phyloP scores from a whole-genome alignment of 2,888 invertebrate genomes.

The Ferrisia virgata region DNA sequence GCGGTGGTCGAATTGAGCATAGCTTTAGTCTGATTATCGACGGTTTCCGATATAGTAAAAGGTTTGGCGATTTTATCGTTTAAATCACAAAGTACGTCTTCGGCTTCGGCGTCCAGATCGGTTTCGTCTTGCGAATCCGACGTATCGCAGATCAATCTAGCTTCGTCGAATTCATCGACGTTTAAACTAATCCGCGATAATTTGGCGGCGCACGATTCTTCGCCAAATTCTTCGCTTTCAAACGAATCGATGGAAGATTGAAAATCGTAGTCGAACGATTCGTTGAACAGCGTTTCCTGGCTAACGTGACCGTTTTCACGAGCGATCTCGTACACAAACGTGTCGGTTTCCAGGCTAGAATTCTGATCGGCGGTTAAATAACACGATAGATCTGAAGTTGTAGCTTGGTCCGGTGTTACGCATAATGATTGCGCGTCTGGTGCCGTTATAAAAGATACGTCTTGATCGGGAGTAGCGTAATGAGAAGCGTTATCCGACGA shows the following conservation, averaged over 20 bases:
- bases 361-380: slow-evolving; percentile 37
- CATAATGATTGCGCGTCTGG: slow-evolving; percentile 11
- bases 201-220: not conserved
- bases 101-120: not conserved
- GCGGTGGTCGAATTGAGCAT: not conserved
- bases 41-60: not conserved
- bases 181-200: not conserved
- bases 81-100: not conserved
- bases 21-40: not conserved
- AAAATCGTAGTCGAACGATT: slow-evolving; percentile 23
- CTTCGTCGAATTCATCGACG: not conserved
- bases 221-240: slow-evolving; percentile 5
- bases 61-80: slow-evolving; percentile 15
- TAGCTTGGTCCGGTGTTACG: not conserved
- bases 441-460: slow-evolving; percentile 26
- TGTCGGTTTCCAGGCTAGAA: slow-evolving; percentile 26
- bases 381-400: slow-evolving; percentile 26
- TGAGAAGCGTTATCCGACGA: slow-evolving; percentile 31
- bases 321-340: slow-evolving; percentile 15
- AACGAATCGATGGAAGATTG: slow-evolving; percentile 16
- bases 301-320: not conserved
- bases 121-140: not conserved
- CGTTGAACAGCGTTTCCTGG: slow-evolving; percentile 32
- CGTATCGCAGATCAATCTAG: not conserved
- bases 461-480: slow-evolving; percentile 34